Percentiles rank a stretch among this genome's conserved stretches.
Conservation (phyloP, 2,113 vertebrate species). For the Poeciliopsis retropinna region DNA sequence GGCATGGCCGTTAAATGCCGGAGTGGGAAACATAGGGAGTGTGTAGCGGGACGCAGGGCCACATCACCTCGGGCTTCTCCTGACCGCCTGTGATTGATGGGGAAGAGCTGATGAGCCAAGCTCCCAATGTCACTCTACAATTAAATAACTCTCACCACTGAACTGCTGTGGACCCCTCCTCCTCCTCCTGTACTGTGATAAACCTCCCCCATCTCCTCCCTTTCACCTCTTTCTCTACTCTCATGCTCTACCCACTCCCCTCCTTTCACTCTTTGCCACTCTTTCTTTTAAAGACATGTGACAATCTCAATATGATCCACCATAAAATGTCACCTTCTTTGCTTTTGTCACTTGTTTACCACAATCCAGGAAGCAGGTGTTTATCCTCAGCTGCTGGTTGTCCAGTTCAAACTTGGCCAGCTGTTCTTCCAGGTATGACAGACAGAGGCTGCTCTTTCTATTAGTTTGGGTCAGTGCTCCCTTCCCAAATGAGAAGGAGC, state of each 20-base stretch:
- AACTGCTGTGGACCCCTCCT: constrained; percentile 41
- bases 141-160: constrained; percentile 78
- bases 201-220: constrained; percentile 56
- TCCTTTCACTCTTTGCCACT: constrained; percentile 30
- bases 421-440: constrained; percentile 74
- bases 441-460: constrained; percentile 81
- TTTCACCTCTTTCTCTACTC: constrained; percentile 46
- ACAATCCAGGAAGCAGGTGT: neutral
- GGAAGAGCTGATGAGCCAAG: constrained; percentile 54
- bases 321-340: constrained; percentile 7
- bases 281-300: neutral
- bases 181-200: constrained; percentile 8
- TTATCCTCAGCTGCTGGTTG: constrained; percentile 9
- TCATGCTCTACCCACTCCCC: constrained; percentile 27
- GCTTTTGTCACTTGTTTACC: neutral
- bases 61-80: constrained; percentile 69
- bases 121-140: constrained; percentile 80
- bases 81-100: constrained; percentile 60
- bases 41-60: constrained; percentile 23
- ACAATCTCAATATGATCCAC: neutral
- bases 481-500: constrained; percentile 31
- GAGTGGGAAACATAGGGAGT: constrained; percentile 30
- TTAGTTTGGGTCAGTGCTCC: constrained; percentile 72
- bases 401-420: constrained; percentile 36
- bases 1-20: constrained; percentile 52